These are phyloP conservation scores for Drosophila biarmipes DNA, from an alignment of 1,140 invertebrate genomes.

Conservation along the genomic window DNA sequence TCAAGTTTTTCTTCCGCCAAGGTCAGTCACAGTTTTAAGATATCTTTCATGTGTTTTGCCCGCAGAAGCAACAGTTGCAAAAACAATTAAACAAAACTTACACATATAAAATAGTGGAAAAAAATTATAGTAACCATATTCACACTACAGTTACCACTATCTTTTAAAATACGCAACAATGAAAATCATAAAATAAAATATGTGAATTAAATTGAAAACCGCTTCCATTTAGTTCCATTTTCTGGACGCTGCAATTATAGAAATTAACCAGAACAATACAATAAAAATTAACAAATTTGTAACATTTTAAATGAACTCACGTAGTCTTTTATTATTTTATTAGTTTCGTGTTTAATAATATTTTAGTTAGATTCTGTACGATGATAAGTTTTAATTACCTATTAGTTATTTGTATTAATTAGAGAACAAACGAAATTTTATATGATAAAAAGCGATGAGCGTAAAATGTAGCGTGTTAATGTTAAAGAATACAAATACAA, in stretches of 20 bases:
- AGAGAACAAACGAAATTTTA: conserved; percentile 69
- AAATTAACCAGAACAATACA: conserved; percentile 23
- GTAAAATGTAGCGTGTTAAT: conserved; percentile 75
- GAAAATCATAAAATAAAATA: conserved; percentile 11
- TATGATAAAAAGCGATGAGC: conserved; percentile 57
- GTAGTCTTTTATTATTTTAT: conserved; percentile 36
- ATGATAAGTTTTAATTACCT: conserved; percentile 65
- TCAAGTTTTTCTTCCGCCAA: not conserved
- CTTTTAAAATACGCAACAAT: conserved; percentile 30
- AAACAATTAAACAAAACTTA: not conserved
- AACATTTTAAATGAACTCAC: conserved; percentile 32
- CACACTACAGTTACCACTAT: conserved; percentile 33
- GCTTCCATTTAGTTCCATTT: conserved; percentile 12
- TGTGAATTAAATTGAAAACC: conserved; percentile 21
- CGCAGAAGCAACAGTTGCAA: conserved; percentile 17
- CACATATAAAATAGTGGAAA: conserved; percentile 19
- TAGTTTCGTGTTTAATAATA: conserved; percentile 37
- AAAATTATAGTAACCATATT: conserved; percentile 27
- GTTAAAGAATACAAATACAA: conserved; percentile 52
- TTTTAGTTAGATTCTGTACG: conserved; percentile 56
- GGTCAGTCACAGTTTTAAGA: conserved; percentile 3
- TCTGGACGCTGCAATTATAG: conserved; percentile 29
- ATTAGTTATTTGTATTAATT: conserved; percentile 64
- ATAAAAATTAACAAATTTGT: conserved; percentile 7
- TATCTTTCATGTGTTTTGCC: conserved; percentile 7